Evolutionary conservation across 2,797 vertebrate genomes (phyloP).

Genomic region (Okamejei kenojei): DNA sequence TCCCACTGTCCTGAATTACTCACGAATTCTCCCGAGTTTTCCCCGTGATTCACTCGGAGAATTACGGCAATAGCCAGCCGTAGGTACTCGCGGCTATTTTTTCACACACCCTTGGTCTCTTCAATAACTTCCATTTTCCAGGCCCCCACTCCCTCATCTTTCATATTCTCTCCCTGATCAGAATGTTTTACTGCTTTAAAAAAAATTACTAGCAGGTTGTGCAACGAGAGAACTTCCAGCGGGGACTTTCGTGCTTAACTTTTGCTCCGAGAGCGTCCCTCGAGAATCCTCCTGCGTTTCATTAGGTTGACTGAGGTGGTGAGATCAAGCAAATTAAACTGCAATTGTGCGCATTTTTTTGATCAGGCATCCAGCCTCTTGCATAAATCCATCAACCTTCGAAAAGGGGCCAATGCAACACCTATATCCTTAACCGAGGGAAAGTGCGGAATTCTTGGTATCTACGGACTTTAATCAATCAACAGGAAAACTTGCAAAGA

Average conservation of each 20-base stretch:
- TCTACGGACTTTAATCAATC: not conserved
- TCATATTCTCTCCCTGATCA: too few species aligned
- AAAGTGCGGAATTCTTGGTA: slow-evolving; percentile 9
- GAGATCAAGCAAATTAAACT: not conserved
- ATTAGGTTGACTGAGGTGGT: not conserved
- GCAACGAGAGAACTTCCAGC: not conserved
- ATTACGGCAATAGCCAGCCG: too few species aligned
- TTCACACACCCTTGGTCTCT: too few species aligned
- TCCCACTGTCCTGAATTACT: too few species aligned
- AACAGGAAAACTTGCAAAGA: not conserved
- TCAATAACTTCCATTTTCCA: too few species aligned
- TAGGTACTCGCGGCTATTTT: too few species aligned
- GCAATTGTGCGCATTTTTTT: slow-evolving; percentile 4
- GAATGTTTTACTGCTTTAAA: not conserved
- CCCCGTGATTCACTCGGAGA: too few species aligned
- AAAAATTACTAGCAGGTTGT: not conserved
- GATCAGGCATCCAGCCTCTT: not conserved
- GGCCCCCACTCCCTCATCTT: too few species aligned
- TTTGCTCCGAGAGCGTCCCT: not conserved
- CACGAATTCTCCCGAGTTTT: too few species aligned
- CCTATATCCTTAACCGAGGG: not conserved
- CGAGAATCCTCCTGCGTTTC: not conserved
- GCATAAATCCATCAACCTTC: slow-evolving; percentile 14
- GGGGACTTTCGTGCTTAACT: not conserved
- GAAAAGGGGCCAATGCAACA: not conserved